A percentile compares a stretch with the other conserved stretches of the same genome.
phyloP scores from a whole-genome alignment of 2,113 vertebrate species.

The Anolis carolinensis region DNA sequence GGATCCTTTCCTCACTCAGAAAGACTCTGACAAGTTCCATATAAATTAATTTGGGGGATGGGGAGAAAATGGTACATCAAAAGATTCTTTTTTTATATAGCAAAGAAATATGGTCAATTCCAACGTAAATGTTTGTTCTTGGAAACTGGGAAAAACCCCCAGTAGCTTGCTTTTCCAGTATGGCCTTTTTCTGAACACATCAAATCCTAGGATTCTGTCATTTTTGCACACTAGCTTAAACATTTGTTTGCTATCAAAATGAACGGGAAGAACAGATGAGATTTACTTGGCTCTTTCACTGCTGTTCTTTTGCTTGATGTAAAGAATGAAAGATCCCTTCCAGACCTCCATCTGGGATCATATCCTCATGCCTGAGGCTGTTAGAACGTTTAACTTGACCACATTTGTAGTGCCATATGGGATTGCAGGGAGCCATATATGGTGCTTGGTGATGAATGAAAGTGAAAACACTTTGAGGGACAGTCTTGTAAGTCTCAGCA shows the following conservation, averaged over 20 bases:
- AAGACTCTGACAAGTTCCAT: no score
- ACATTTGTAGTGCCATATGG: background rate
- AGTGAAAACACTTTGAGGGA: conserved; percentile 9
- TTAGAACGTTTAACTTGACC: conserved; percentile 31
- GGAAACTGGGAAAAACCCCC: no score
- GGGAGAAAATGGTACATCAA: no score
- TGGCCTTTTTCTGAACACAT: background rate
- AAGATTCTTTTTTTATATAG: no score
- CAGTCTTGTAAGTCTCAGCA: background rate
- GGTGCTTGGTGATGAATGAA: conserved; percentile 31
- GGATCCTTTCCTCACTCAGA: no score
- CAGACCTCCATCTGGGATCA: conserved; percentile 1
- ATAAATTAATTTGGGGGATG: no score
- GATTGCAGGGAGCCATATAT: conserved; percentile 5
- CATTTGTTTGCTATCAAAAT: conserved; percentile 39
- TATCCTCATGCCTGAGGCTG: background rate
- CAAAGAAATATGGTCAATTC: no score
- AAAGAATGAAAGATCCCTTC: conserved; percentile 36
- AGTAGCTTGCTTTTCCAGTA: conserved; percentile 21
- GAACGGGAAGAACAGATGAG: conserved; percentile 10
- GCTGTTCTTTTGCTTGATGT: conserved; percentile 32
- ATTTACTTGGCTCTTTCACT: conserved; percentile 39
- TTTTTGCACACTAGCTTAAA: background rate
- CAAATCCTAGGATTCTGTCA: conserved; percentile 57
- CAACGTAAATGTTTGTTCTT: no score